Evolutionary conservation across 2,888 invertebrate genomes (phyloP).

Genomic region (Dorcus hopei): DNA sequence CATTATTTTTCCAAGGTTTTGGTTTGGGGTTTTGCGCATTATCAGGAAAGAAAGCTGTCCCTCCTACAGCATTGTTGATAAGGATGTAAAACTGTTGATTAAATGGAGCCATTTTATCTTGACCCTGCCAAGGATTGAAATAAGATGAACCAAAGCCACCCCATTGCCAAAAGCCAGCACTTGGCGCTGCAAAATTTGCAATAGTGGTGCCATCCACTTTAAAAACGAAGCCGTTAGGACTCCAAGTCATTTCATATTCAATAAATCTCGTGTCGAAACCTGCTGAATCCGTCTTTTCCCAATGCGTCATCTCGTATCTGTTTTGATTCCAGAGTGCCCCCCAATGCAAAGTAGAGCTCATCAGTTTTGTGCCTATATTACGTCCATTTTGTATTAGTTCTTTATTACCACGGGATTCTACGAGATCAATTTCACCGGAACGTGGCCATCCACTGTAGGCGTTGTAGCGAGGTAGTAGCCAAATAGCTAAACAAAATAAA

Average conservation of each 20-base stretch:
- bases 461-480: constrained; percentile 65
- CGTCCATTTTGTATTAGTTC: constrained; percentile 45
- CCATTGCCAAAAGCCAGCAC: constrained; percentile 64
- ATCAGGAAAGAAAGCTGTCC: constrained; percentile 66
- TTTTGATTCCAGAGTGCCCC: constrained; percentile 59
- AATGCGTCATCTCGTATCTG: constrained; percentile 56
- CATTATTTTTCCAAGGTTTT: constrained; percentile 61
- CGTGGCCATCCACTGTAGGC: constrained; percentile 67
- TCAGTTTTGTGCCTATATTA: constrained; percentile 59
- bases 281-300: constrained; percentile 38
- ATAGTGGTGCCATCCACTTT: constrained; percentile 54
- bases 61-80: constrained; percentile 67
- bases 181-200: constrained; percentile 53
- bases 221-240: constrained; percentile 52
- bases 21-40: constrained; percentile 52
- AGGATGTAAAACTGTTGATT: constrained; percentile 66
- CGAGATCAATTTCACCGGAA: constrained; percentile 70
- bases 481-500: constrained; percentile 55
- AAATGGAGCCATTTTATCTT: constrained; percentile 63
- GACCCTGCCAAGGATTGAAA: constrained; percentile 57
- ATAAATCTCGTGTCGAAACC: constrained; percentile 62
- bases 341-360: constrained; percentile 63
- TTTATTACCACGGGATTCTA: constrained; percentile 64
- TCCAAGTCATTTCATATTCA: constrained; percentile 66
- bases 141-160: constrained; percentile 55